phyloP scores from a whole-genome alignment of 2,888 invertebrate genomes.

The Plusia festucae region DNA sequence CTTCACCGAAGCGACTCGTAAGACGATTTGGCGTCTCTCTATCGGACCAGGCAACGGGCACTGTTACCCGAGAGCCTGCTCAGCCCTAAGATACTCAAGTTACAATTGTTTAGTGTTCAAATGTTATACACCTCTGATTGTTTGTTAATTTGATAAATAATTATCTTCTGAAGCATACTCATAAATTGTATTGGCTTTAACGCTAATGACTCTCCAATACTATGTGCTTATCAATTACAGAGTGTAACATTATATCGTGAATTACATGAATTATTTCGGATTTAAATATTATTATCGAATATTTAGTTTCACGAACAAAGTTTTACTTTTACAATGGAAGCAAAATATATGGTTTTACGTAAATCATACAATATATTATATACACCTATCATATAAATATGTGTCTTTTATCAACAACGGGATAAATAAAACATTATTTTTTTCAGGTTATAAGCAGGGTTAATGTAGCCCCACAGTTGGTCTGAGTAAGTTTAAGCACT shows the following conservation, averaged over 20 bases:
- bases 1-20: conserved; percentile 54
- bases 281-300: no score
- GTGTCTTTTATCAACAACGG: not conserved
- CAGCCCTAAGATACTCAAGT: conserved; percentile 18
- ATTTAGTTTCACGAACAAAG: not conserved
- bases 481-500: conserved; percentile 72
- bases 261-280: no score
- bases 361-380: not conserved
- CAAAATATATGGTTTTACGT: no score
- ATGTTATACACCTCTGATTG: conserved; percentile 23
- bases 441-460: conserved; percentile 52
- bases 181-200: not conserved
- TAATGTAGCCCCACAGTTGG: conserved; percentile 70
- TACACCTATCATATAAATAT: not conserved
- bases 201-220: not conserved
- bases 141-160: not conserved
- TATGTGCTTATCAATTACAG: not conserved
- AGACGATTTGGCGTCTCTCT: conserved; percentile 64
- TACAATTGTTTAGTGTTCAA: conserved; percentile 29
- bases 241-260: not conserved
- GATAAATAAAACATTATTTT: conserved; percentile 14
- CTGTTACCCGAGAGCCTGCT: conserved; percentile 15
- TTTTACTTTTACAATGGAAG: no score
- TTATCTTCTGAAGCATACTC: not conserved
- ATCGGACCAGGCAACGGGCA: conserved; percentile 31